These are phyloP conservation scores for Cosmorhoe ocellata DNA, from an alignment of 2,888 invertebrate genomes.

Conservation along the genomic window DNA sequence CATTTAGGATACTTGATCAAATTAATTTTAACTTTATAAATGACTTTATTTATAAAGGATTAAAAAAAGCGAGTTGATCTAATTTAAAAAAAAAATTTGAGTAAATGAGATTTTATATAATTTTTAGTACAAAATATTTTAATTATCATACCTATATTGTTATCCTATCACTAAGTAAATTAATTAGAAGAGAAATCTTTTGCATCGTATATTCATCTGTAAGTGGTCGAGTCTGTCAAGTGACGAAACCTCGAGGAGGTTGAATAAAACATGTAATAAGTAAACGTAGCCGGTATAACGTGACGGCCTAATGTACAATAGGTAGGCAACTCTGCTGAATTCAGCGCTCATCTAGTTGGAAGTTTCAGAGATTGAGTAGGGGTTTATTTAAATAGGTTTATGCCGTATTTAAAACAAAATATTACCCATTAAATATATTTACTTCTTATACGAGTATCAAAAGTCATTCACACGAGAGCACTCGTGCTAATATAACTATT, in stretches of 20 bases:
- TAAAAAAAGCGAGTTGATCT: background rate
- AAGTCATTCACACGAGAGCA: no score
- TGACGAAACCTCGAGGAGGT: constrained; percentile 40
- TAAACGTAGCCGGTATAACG: constrained; percentile 59
- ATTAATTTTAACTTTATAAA: constrained; percentile 27
- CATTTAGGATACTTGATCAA: constrained; percentile 48
- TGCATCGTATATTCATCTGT: constrained; percentile 13
- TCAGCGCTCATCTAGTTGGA: background rate
- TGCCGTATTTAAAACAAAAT: background rate
- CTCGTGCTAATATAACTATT: no score
- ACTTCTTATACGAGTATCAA: no score
- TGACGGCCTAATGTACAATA: constrained; percentile 54
- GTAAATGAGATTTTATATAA: no score
- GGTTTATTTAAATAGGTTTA: background rate
- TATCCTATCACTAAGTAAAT: no score
- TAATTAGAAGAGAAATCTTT: constrained; percentile 4
- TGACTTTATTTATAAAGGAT: constrained; percentile 18
- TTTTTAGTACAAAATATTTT: no score
- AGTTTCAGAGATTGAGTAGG: background rate
- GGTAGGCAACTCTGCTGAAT: constrained; percentile 2
- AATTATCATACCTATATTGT: no score
- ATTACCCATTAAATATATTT: no score
- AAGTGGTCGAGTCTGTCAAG: constrained; percentile 43
- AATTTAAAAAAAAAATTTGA: no score
- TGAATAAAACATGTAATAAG: constrained; percentile 80